Base-by-base conservation (phyloP, 2,113 vertebrate genomes). In the Colossoma macropomum region DNA sequence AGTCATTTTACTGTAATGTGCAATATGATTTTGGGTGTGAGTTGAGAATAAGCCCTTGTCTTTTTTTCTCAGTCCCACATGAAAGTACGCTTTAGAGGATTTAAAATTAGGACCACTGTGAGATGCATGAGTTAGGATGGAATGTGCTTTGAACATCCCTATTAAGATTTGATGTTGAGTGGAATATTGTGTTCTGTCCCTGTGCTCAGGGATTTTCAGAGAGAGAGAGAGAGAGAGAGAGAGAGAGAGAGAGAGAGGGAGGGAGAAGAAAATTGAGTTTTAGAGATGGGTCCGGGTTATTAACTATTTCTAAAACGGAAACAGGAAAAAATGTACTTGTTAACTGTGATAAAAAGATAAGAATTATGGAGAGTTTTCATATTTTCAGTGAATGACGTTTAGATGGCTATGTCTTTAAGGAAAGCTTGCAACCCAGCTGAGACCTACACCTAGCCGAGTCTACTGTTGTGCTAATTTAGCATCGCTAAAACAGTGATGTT, bases 141-240 rank as follows among this genome's bases (percentile, higher is more conserved):
- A 80, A 77, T 50, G 17, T 30, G 21, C 32, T 28, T 30, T 12
- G 21, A 32, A 45, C 15, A 52, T 62, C 45, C 13, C 5, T n/a
- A 81, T 60, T 62, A 82, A 69, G 73, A 66, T 86, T 84, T 84
- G 28, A 84, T 78, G 75, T 65, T 32, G 28, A 86, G 77, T 86
- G 63, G 75, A 81, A 78, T 30, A 66, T 69, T 25, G 32, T 80
- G 34, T 56, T 23, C 13, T 23, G 62, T 69, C 23, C 4, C 32
- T 70, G 48, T 25, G 66, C 25, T 56, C 30, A 28, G 60, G 15
- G 68, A 41, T 48, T 7, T 54, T 9, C 34, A 8, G 21, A 38
- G 71, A 27, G 52, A 45, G 75, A 8, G 50, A 48, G 25, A 28
- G 48, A 50, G 41, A 45, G 60, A 76, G 81, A 45, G 48, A 48